A percentile compares a stretch with the other conserved stretches of the same genome.
These are phyloP conservation scores for Chromis chromis DNA, from an alignment of 2,797 vertebrate genomes.

Conservation along the genomic window DNA sequence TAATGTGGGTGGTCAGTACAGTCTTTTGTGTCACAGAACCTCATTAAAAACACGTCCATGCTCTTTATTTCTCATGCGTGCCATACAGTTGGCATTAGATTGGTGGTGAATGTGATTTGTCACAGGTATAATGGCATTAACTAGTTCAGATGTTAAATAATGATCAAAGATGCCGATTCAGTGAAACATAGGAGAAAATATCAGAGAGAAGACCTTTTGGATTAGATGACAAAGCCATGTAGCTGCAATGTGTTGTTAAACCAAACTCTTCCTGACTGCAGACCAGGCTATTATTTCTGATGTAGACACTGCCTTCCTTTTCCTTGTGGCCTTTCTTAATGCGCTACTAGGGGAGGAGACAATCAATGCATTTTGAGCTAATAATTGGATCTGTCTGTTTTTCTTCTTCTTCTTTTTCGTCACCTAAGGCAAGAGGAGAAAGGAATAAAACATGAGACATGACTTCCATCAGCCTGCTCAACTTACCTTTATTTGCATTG, in stretches of 20 bases:
- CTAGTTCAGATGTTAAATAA: constrained; percentile 20
- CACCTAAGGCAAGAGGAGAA: constrained; percentile 17
- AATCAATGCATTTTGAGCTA: constrained; percentile 67
- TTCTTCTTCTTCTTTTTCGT: background rate
- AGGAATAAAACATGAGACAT: constrained; percentile 39
- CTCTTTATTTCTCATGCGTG: background rate
- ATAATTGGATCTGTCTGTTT: constrained; percentile 60
- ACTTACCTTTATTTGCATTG: constrained; percentile 63
- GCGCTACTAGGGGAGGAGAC: constrained; percentile 46
- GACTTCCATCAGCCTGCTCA: constrained; percentile 45
- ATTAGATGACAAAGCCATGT: constrained; percentile 28
- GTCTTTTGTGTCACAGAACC: background rate
- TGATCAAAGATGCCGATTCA: constrained; percentile 35
- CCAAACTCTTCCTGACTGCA: constrained; percentile 7
- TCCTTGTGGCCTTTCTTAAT: constrained; percentile 33
- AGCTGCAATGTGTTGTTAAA: constrained; percentile 13
- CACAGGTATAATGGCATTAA: constrained; percentile 7
- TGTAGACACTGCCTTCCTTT: constrained; percentile 1
- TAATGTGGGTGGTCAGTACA: background rate
- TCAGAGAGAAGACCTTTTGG: constrained; percentile 15
- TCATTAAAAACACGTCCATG: background rate
- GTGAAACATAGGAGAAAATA: constrained; percentile 11
- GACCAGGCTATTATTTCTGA: constrained; percentile 28
- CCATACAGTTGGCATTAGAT: background rate
- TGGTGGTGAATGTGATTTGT: background rate